phyloP scores from a whole-genome alignment of 2,888 invertebrate genomes.

The Hypercompe scribonia region DNA sequence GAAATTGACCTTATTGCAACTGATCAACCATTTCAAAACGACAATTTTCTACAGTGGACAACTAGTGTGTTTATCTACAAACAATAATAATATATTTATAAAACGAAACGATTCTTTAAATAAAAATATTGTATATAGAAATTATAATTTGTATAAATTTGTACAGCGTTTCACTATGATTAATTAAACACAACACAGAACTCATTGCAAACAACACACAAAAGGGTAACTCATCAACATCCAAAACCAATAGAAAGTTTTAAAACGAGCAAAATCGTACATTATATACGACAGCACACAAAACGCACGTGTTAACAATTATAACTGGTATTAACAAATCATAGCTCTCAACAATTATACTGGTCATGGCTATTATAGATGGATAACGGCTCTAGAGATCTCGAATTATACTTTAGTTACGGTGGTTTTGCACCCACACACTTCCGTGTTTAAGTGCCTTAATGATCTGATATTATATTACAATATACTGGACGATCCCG shows the following conservation, averaged over 20 bases:
- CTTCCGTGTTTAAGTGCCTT: constrained; percentile 81
- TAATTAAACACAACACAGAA: background rate
- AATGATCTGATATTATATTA: constrained; percentile 84
- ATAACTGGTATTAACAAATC: constrained; percentile 79
- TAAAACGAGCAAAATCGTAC: constrained; percentile 61
- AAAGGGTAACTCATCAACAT: constrained; percentile 25
- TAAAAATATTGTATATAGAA: background rate
- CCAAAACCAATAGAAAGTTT: constrained; percentile 70
- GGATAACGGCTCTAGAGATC: constrained; percentile 76
- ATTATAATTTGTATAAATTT: background rate
- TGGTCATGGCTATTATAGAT: constrained; percentile 77
- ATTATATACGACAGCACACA: constrained; percentile 61
- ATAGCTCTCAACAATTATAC: constrained; percentile 78
- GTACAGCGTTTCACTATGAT: background rate
- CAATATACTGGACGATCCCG: constrained; percentile 71
- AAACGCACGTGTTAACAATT: constrained; percentile 83
- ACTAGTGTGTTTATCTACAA: background rate
- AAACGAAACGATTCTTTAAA: background rate
- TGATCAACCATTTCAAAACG: too few species aligned
- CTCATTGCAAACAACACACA: constrained; percentile 17
- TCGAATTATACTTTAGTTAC: constrained; percentile 85
- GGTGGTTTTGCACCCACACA: constrained; percentile 86
- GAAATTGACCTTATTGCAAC: too few species aligned
- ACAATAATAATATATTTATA: background rate
- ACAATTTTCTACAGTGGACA: background rate